phyloP scores from a whole-genome alignment of 2,797 vertebrate genomes.

The Sebastes cheni region DNA sequence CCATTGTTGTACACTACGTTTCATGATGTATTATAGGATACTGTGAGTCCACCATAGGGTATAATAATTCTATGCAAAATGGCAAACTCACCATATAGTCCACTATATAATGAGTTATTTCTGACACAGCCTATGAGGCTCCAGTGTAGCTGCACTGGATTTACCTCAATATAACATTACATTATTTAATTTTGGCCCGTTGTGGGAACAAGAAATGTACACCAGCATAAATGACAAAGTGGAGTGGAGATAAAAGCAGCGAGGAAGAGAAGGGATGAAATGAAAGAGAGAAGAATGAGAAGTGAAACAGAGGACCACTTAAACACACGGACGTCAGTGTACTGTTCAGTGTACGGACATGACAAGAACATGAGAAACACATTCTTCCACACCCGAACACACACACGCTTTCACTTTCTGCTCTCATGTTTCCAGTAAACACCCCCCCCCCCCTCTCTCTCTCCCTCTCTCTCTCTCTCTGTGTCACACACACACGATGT shows the following conservation, averaged over 20 bases:
- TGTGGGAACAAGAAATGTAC: not conserved
- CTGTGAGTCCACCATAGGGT: not conserved
- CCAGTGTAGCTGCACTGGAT: not conserved
- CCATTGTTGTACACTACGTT: not conserved
- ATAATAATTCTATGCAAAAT: not conserved
- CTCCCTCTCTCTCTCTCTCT: not conserved
- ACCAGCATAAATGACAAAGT: not conserved
- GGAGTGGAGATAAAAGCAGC: not conserved
- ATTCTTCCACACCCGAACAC: slow-evolving; percentile 25
- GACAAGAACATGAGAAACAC: slow-evolving; percentile 64
- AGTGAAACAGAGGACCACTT: slow-evolving; percentile 11
- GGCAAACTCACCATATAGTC: not conserved
- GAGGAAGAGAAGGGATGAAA: not conserved
- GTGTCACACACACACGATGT: not conserved
- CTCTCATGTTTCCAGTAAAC: slow-evolving; percentile 41
- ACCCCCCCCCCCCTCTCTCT: not conserved
- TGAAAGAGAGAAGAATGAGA: slow-evolving; percentile 7
- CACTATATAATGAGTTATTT: not conserved
- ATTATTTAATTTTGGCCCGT: not conserved
- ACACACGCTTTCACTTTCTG: slow-evolving; percentile 24
- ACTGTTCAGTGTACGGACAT: slow-evolving; percentile 18
- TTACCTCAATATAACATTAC: not conserved
- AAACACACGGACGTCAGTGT: slow-evolving; percentile 12
- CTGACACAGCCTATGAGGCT: not conserved
- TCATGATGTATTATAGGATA: not conserved